Base-by-base conservation (phyloP, 2,888 invertebrate species). In the Amiota mariae region DNA sequence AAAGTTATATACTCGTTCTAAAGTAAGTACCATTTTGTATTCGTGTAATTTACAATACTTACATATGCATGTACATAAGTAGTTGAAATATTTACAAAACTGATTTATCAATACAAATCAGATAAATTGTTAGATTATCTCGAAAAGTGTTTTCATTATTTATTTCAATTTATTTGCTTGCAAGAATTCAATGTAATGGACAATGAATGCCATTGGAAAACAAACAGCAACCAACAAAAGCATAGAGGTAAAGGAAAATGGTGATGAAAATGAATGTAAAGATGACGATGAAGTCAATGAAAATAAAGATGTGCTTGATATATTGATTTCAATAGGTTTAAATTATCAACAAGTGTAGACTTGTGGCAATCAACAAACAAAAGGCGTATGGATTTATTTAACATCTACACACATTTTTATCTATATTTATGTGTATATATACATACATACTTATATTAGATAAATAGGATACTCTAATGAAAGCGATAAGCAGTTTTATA, bases 311-410 rank as follows among this genome's bases (percentile, higher is more conserved):
- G 48, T 10, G n/a, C 56, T n/a, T 57, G 66, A 51, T 20, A 67
- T 57, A 72, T 72, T 48, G 67, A 59, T 68, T 72, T 72, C 61
- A 59, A 61, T 67, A 24, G 49, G 46, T 66, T 72, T 66, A 63
- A 71, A 71, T 71, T 64, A 63, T 72, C 72, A 68, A 72, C 68
- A 67, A 61, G 72, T 68, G 8, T 6, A 68, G 67, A 68, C 51
- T 54, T 11, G 66, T 61, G 63, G 61, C 64, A 70, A 75, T 77
- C 68, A 70, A 46, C 72, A 73, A 68, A 73, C 47, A 73, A 13
- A 72, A 48, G 57, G n/a, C 9, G 1, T 64, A 36, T 36, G 6
- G 36, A 36, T 36, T 4, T 36, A 36, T 36, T 36, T 36, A 2
- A 36, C 36, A 36, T 6, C 8, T 6, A 36, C 36, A 72, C 64